These are phyloP conservation scores for Acanthosepion pharaonis DNA, from an alignment of 2,888 invertebrate species.

Conservation along the genomic window DNA sequence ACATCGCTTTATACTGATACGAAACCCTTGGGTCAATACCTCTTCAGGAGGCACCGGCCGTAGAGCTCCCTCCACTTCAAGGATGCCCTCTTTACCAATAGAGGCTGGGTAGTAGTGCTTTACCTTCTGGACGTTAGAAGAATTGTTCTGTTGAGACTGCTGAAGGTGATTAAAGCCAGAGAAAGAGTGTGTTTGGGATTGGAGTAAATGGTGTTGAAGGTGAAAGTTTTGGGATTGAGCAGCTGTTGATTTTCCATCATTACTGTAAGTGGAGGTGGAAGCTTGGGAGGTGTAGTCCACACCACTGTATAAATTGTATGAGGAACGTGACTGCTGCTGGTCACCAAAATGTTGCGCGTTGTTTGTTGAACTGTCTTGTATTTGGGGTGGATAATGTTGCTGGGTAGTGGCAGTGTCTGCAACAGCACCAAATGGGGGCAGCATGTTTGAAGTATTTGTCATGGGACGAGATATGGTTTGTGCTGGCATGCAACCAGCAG, in stretches of 20 bases:
- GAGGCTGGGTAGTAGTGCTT: slow-evolving; percentile 10
- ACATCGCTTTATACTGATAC: slow-evolving; percentile 42
- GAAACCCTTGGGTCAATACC: neutral
- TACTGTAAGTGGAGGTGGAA: neutral
- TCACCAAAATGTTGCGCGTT: neutral
- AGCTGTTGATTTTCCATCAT: neutral
- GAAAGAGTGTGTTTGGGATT: neutral
- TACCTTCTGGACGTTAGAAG: neutral
- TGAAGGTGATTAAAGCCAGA: neutral
- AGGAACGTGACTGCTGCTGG: neutral
- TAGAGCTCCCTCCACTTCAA: neutral
- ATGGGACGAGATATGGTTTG: neutral
- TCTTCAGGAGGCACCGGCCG: slow-evolving; percentile 33
- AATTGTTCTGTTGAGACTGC: slow-evolving; percentile 2
- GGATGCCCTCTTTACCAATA: neutral
- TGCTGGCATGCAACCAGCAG: neutral
- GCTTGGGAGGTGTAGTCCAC: neutral
- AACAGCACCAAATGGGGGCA: neutral
- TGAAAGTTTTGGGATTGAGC: neutral
- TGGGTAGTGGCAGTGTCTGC: neutral
- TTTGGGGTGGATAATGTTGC: neutral
- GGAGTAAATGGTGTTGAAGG: neutral
- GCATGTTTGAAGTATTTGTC: neutral
- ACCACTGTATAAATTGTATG: neutral
- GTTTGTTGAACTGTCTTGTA: neutral